These are phyloP conservation scores for Chionomys nivalis DNA, from an alignment of 2,113 vertebrate genomes.

Conservation along the genomic window DNA sequence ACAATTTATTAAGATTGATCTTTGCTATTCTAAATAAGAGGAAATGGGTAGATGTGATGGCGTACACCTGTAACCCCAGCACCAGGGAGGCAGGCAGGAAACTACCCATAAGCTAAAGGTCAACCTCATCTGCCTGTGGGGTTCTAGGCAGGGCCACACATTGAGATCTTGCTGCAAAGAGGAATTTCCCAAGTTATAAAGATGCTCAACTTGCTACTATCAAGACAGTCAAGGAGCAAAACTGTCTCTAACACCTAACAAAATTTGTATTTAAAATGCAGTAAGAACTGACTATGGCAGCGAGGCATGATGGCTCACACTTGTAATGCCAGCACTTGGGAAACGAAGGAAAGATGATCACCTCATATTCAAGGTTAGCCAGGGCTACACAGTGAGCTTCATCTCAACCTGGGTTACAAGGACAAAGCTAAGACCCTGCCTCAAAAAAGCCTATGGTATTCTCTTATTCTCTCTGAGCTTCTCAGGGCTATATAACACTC, in stretches of 20 bases:
- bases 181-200: slow-evolving; percentile 30
- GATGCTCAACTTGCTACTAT: slow-evolving; percentile 21
- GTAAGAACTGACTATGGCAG: not conserved
- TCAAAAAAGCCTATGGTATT: not conserved
- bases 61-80: not conserved
- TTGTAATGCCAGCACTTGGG: not conserved
- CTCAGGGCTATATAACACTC: slow-evolving; percentile 6
- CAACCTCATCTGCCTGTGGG: not conserved
- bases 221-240: slow-evolving; percentile 31
- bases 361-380: not conserved
- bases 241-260: not conserved
- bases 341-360: not conserved
- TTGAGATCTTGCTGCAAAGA: not conserved
- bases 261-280: slow-evolving; percentile 8
- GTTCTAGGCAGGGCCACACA: not conserved
- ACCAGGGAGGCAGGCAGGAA: not conserved
- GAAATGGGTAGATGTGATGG: not conserved
- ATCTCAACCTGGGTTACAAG: not conserved
- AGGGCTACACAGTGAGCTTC: not conserved
- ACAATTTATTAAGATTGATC: slow-evolving; percentile 44
- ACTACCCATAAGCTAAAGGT: not conserved
- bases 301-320: not conserved
- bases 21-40: slow-evolving; percentile 51
- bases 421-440: not conserved
- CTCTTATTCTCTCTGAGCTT: slow-evolving; percentile 17